Evolutionary conservation across 1,140 invertebrate genomes (phyloP), one percentile per base, ranked within the genome.

Genomic region (Euwallacea fornicatus): DNA sequence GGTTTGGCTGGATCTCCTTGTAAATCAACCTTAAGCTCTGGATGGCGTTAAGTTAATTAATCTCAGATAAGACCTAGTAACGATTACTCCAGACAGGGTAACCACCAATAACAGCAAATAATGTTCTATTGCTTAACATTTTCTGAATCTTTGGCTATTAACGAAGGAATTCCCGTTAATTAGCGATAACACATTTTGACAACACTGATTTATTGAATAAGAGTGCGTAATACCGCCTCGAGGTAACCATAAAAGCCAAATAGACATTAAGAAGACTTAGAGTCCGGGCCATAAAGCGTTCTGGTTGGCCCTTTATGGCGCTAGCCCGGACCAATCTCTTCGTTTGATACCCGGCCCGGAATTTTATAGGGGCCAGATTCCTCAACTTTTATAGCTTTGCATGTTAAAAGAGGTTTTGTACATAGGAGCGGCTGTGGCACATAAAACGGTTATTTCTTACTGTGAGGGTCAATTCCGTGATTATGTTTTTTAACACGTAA

Each of bases 251-350:
- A 81, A 81, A 81, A 77, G 76, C 77, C 80, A 81, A 81, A 81
- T 79, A 79, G 79, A 80, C 79, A 80, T 80, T 79, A 79, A 79
- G 77, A 79, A 79, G 76, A 75, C 76, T 75, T 76, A 78, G 77
- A 73, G 73, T 65, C 33, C 72, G 72, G 75, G 78, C 74, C 78
- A 77, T 79, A 79, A 78, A 80, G 76, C 71, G 78, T 76, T 73
- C 75, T 68, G 73, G 77, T 75, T 73, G 77, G 78, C 75, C 79
- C 80, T 81, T 81, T 81, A 79, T 77, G 78, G 74, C 74, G 77
- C 71, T 74, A 60, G 16, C 41, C 55, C 71, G 65, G 69, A 64
- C 60, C 55, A 66, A 63, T 62, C 55, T 72, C 69, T 13, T 44
- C 62, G 55, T 67, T 70, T 63, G 67, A 62, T 75, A 68, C 50